These are phyloP conservation scores for Dexiosoma caninum DNA, from an alignment of 2,888 invertebrate species.

Conservation along the genomic window DNA sequence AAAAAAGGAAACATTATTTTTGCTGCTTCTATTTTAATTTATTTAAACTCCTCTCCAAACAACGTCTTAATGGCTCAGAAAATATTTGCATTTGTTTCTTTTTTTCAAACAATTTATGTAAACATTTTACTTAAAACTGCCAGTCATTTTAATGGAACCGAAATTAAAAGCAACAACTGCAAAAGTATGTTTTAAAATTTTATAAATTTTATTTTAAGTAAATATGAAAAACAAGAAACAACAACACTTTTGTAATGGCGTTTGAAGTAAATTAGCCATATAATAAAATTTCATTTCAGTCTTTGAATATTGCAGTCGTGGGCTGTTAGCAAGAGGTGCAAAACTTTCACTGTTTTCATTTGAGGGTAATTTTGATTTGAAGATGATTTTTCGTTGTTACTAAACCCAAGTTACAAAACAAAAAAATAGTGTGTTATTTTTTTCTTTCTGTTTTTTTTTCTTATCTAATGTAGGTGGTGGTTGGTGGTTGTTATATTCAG, in stretches of 20 bases:
- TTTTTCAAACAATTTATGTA: conserved; percentile 10
- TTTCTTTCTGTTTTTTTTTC: not conserved
- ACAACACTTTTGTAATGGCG: not conserved
- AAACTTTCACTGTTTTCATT: conserved; percentile 56
- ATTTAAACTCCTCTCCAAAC: not conserved
- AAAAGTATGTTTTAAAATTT: too few relatives aligned
- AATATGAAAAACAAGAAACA: not conserved
- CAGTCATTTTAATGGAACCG: conserved; percentile 27
- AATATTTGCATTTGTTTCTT: conserved; percentile 51
- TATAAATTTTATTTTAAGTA: not conserved
- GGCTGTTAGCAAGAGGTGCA: conserved; percentile 49
- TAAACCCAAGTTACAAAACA: not conserved
- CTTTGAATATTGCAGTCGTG: not conserved
- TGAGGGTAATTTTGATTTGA: conserved; percentile 33
- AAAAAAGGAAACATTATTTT: not conserved
- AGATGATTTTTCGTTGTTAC: conserved; percentile 17
- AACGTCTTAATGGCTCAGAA: conserved; percentile 6
- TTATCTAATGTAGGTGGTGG: conserved; percentile 28
- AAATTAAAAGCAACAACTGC: not conserved
- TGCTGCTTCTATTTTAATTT: not conserved
- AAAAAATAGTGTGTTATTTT: too few relatives aligned
- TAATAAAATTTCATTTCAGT: conserved; percentile 28
- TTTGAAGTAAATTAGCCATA: conserved; percentile 52
- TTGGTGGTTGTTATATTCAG: not conserved
- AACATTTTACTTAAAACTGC: conserved; percentile 37